Base-by-base conservation (phyloP, 92 coral and sea anemone genomes). In the Galaxea fascicularis region DNA sequence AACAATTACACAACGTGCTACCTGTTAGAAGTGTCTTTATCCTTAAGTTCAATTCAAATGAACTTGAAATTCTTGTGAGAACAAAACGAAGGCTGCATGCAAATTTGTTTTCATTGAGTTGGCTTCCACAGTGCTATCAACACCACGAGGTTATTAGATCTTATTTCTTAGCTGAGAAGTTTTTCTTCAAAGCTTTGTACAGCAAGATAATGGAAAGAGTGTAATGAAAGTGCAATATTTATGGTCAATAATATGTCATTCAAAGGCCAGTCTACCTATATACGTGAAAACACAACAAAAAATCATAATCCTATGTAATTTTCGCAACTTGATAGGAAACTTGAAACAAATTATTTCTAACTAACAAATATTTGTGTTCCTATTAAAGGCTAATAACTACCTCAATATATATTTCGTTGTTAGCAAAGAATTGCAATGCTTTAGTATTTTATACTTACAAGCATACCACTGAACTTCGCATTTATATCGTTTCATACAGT, bases 1-100 rank as follows among this genome's bases (percentile, higher is more conserved):
- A 15, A 68, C 85, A 68, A 52, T 56, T 26, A 27, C 9, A 21
- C 64, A 81, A 81, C 85, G 85, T 81, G 85, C 69, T 81, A 81
- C 85, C 85, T 67, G 85, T 26, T 53, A 56, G 41, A 22, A 10
- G 27, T 80, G 51, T 14, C 47, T 66, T 46, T 47, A 65, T 45
- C 10, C 27, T 44, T 3, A 78, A 26, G n/a, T 24, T 51, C 53
- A 80, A 78, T 66, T 47, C 75, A 80, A 80, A 80, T 80, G 51
- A 65, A 80, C 45, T n/a, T 12, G 15, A 35, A 53, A 25, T 39
- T 52, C 67, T n/a, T 69, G 66, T 53, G 29, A 52, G 45, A 57
- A 81, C n/a, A 39, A 81, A 57, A 81, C 65, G 41, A 53, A 39
- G 27, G 17, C 31, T 5, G n/a, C 63, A 24, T 46, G 26, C 84